A percentile compares a stretch with the other conserved stretches of the same genome.
Conservation (phyloP, 1,140 invertebrate species). For the Myzus persicae region DNA sequence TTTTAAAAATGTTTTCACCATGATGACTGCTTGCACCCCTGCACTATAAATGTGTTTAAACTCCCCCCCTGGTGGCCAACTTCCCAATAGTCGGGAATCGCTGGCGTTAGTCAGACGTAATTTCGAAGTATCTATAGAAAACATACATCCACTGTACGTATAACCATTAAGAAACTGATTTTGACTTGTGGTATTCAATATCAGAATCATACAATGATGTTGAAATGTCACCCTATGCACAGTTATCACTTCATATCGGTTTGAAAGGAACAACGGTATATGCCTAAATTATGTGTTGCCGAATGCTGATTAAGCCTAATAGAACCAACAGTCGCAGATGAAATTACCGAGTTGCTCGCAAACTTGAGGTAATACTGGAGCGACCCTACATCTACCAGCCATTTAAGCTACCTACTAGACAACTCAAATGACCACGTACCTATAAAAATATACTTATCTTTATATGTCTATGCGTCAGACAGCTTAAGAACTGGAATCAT, state of each 20-base stretch:
- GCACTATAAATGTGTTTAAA: too few species aligned
- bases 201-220: neutral
- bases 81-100: too few species aligned
- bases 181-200: neutral
- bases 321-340: neutral
- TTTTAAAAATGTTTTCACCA: too few species aligned
- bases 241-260: neutral
- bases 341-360: neutral
- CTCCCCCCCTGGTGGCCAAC: too few species aligned
- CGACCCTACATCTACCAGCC: neutral
- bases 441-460: too few species aligned
- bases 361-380: neutral
- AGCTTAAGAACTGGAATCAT: neutral
- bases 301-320: neutral
- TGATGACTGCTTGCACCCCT: too few species aligned
- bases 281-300: neutral
- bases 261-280: too few species aligned
- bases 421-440: neutral
- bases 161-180: neutral
- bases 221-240: neutral
- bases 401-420: neutral
- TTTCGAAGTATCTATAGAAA: neutral
- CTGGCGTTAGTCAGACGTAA: too few species aligned
- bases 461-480: too few species aligned
- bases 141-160: neutral